phyloP scores from a whole-genome alignment of 64 coral and sea anemone genomes.

The Montipora sp. region DNA sequence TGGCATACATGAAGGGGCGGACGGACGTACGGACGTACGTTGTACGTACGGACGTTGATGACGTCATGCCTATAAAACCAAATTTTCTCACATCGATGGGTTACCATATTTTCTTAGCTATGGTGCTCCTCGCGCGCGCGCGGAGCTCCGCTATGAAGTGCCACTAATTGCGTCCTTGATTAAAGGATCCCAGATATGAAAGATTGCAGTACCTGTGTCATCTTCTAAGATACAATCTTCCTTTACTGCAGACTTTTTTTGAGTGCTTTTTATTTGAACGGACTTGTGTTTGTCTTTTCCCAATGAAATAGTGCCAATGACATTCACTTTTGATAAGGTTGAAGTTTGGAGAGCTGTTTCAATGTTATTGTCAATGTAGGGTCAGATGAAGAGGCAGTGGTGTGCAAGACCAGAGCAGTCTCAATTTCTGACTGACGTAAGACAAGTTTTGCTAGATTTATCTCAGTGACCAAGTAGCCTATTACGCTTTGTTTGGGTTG shows the following conservation, averaged over 20 bases:
- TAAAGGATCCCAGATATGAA: conserved; percentile 34
- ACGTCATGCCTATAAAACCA: too few species aligned
- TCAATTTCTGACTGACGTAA: conserved; percentile 40
- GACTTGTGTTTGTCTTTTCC: conserved; percentile 25
- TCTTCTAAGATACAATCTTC: conserved; percentile 44
- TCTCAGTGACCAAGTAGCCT: conserved; percentile 24
- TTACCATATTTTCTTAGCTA: too few species aligned
- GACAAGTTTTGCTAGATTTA: conserved; percentile 49
- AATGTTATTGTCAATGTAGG: conserved; percentile 8
- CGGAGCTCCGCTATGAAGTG: too few species aligned
- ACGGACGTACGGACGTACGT: too few species aligned
- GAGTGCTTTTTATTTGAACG: conserved; percentile 19
- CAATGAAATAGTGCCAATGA: conserved; percentile 36
- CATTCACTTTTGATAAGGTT: conserved; percentile 49
- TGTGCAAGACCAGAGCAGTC: neutral
- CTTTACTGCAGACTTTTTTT: conserved; percentile 20
- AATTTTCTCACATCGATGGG: too few species aligned
- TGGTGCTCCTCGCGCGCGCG: too few species aligned
- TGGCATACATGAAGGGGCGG: too few species aligned
- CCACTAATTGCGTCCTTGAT: conserved; percentile 1
- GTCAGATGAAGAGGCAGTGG: neutral
- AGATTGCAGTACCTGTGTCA: conserved; percentile 14
- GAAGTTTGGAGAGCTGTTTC: conserved; percentile 9
- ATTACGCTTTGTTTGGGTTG: conserved; percentile 54
- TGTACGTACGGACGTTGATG: too few species aligned